phyloP scores from a whole-genome alignment of 2,888 invertebrate species.

The Melieria omissa region DNA sequence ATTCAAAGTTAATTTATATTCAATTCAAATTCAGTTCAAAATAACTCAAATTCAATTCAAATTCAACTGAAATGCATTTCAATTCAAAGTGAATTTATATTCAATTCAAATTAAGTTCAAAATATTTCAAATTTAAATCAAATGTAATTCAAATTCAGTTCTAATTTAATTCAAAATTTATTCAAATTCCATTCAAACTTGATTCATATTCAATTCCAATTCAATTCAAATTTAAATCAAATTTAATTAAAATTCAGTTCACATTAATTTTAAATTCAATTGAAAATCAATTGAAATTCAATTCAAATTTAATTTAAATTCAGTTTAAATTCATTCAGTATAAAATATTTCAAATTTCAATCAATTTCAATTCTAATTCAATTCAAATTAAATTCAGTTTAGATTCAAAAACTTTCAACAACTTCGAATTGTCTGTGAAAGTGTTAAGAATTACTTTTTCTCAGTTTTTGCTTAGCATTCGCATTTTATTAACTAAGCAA shows the following conservation, averaged over 20 bases:
- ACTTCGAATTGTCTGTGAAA: too few species aligned
- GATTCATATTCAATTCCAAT: not conserved
- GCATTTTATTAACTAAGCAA: too few species aligned
- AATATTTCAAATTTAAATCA: not conserved
- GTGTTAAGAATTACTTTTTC: too few species aligned
- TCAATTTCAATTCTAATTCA: too few species aligned
- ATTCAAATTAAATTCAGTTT: not conserved
- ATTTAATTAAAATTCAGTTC: not conserved
- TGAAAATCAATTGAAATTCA: not conserved
- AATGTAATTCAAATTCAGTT: not conserved
- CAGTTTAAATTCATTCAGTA: not conserved
- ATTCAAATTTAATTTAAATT: not conserved
- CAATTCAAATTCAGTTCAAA: not conserved
- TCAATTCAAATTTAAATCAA: not conserved
- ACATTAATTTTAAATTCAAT: not conserved
- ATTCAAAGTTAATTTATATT: not conserved
- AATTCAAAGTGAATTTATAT: not conserved
- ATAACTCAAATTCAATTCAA: not conserved
- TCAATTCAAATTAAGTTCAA: not conserved
- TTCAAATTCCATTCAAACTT: not conserved
- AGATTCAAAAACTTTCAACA: too few species aligned
- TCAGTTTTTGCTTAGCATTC: too few species aligned
- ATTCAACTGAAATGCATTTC: not conserved
- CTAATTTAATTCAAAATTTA: not conserved
- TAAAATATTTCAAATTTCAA: not conserved